Evolutionary conservation across 2,113 vertebrate genomes (phyloP), one percentile per base, ranked within the genome.

Genomic region (Bujurquina vittata): DNA sequence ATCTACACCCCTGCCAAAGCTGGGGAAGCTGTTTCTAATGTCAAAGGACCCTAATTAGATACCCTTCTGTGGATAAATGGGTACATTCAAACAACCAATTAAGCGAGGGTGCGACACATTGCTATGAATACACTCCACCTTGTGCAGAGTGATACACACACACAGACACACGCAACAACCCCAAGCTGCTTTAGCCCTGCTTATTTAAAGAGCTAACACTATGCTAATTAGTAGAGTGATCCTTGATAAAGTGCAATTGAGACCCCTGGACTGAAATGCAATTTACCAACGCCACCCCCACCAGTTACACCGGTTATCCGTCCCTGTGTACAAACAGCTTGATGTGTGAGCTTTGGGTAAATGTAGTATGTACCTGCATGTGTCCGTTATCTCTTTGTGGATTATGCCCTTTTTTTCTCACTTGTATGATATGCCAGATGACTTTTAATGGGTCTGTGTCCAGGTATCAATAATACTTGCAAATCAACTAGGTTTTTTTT

Each of bases 31-130:
- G 79, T 60, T 75, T 88, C 87, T 88, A 75, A 87, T 92, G 94
- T 90, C 92, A 93, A 81, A 93, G 85, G 86, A 88, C 81, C 88
- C 88, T 94, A 94, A 94, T 95, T 95, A 94, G 93, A 87, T 88
- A 79, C 84, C 85, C 87, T 86, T 88, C 85, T 85, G 87, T 77
- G 90, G 84, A 93, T 89, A 93, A 94, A 94, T 91, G 84, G 90
- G 80, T 90, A 88, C 89, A 91, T 91, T 94, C 91, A 94, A 94
- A 92, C 90, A 90, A 91, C 91, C 90, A 94, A 94, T 95, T 95
- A 94, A 76, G 84, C 77, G 12, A 86, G 86, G 83, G 85, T 72
- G 83, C 52, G 55, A 88, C 86, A 83, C 84, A 80, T 79, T 57
- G 69, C 86, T 80, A 83, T 77, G 73, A 84, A 91, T 73, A 80